Evolutionary conservation across 1,140 invertebrate species (phyloP), one percentile per base, ranked within the genome.

Genomic region (Heliconius nattereri): DNA sequence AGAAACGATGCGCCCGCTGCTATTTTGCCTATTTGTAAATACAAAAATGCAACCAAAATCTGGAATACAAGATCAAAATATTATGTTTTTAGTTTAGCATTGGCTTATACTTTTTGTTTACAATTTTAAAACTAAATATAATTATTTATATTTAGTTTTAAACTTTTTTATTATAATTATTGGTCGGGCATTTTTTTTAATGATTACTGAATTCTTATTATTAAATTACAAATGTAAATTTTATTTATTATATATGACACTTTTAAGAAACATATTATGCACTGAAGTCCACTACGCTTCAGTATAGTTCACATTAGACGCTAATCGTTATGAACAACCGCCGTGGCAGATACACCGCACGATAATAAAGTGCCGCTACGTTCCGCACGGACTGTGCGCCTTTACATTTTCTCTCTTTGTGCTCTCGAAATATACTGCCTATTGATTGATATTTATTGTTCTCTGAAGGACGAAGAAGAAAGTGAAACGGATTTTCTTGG

Each of bases 321-420:
- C 35, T 75, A 54, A 75, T 75, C 66, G 73, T 74, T 75, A 75
- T 79, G 76, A 76, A 76, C 73, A 79, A 72, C 78, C n/a, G 70
- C 49, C 32, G 57, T 60, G 29, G 32, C 76, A 75, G 73, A 75
- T 73, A 57, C 35, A 40, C 52, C 52, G 60, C 66, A 66, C 73
- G 60, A 60, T 75, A 76, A 54, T 76, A 79, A 71, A 75, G 74
- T 72, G 78, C 73, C 26, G 54, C 72, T 72, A 74, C 78, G 60
- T 79, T 72, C 26, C 74, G 66, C 66, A 72, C 74, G 74, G 52
- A 70, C 52, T 54, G 20, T 57, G 73, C 40, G n/a, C 54, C 37
- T 54, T 74, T 74, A 52, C 73, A 66, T 66, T 66, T 66, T 78
- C 35, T 78, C 73, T 60, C 76, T 57, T 78, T 73, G 70, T 73